These are phyloP conservation scores for Leptonema lineaticorne DNA, from an alignment of 1,140 invertebrate genomes.

Conservation along the genomic window DNA sequence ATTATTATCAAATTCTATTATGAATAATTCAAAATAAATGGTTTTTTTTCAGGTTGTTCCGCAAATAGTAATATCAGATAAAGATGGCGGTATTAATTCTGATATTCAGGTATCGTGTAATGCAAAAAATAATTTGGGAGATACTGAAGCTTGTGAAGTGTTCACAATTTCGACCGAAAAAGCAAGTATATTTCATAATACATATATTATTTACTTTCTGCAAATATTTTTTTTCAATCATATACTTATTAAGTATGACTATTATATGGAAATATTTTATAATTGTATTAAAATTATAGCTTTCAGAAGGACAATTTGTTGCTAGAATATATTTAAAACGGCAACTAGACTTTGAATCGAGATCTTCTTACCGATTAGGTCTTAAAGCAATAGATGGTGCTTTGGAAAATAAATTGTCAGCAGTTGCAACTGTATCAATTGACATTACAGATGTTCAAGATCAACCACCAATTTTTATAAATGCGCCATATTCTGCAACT, in stretches of 20 bases:
- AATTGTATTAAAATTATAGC: constrained; percentile 45
- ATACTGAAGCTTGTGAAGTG: constrained; percentile 67
- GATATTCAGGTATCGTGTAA: constrained; percentile 69
- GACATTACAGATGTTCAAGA: constrained; percentile 78
- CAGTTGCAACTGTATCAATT: constrained; percentile 70
- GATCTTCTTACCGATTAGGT: constrained; percentile 70
- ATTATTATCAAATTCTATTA: background rate
- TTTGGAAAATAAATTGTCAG: constrained; percentile 61
- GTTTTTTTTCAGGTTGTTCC: constrained; percentile 47
- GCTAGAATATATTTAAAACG: constrained; percentile 65
- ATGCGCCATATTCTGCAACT: constrained; percentile 75
- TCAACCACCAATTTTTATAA: constrained; percentile 75
- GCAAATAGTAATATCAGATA: constrained; percentile 74
- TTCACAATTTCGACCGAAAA: constrained; percentile 65
- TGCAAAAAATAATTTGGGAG: constrained; percentile 52
- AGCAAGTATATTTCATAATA: constrained; percentile 42
- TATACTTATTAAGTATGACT: too few species aligned
- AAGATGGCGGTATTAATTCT: constrained; percentile 75
- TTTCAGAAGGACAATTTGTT: constrained; percentile 69
- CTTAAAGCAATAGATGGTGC: constrained; percentile 67
- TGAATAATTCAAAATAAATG: background rate
- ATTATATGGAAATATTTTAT: constrained; percentile 16
- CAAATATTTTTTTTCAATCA: constrained; percentile 11
- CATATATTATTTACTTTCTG: background rate
- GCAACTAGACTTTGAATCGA: constrained; percentile 72